Conservation (phyloP, 1,140 invertebrate species). For the Aphaenogaster rudis region DNA sequence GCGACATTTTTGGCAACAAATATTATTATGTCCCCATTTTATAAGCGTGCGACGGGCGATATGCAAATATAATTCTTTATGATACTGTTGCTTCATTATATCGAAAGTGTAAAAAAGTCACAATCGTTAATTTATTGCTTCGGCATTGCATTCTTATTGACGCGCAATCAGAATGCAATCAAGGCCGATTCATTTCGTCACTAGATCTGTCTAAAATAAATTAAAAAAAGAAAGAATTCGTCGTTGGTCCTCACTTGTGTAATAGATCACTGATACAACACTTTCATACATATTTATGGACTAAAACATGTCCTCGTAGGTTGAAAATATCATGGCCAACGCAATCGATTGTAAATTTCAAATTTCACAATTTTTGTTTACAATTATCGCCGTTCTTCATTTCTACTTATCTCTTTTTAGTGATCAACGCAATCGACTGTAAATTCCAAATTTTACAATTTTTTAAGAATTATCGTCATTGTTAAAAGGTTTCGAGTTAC, state of each 20-base stretch:
- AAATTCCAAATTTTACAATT: not conserved
- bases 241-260: constrained; percentile 66
- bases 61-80: not conserved
- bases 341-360: not conserved
- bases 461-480: not conserved
- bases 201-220: not conserved
- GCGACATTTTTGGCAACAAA: not conserved
- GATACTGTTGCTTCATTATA: not conserved
- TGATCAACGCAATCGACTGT: not conserved
- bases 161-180: not conserved
- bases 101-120: not conserved
- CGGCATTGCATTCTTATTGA: not conserved
- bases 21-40: not conserved
- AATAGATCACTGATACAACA: constrained; percentile 70
- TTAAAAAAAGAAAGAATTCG: not conserved
- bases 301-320: not conserved
- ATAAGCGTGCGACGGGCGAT: not conserved
- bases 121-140: not conserved
- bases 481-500: no score
- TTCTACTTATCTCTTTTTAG: not conserved
- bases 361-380: constrained; percentile 27
- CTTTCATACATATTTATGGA: constrained; percentile 63
- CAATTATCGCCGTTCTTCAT: not conserved
- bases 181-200: not conserved
- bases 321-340: not conserved